A percentile compares a stretch with the other conserved stretches of the same genome.
Evolutionary conservation across 2,113 vertebrate species (phyloP).

Genomic region (Macaca mulatta): DNA sequence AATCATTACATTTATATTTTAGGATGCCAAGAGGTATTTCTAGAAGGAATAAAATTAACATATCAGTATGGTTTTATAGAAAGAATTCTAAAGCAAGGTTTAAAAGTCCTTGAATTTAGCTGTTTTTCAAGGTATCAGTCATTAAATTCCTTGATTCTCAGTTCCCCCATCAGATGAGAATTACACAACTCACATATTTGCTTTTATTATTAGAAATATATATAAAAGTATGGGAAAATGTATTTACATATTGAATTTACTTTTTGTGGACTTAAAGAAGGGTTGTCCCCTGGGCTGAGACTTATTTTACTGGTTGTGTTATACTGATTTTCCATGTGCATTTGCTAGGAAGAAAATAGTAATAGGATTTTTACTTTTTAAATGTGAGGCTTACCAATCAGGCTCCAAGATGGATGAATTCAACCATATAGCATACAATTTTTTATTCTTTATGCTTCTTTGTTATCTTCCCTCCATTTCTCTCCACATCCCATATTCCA

Average conservation of each 20-base stretch:
- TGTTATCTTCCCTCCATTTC: not conserved
- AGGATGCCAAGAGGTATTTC: not conserved
- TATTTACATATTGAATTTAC: constrained; percentile 11
- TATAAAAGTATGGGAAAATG: not conserved
- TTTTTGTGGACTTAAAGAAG: constrained; percentile 51
- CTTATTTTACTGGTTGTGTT: constrained; percentile 72
- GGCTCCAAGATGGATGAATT: constrained; percentile 64
- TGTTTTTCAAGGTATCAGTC: not conserved
- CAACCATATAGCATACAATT: not conserved
- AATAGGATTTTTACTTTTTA: constrained; percentile 77
- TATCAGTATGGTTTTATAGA: not conserved
- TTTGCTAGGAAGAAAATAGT: constrained; percentile 78
- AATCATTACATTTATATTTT: not conserved
- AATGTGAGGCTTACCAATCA: constrained; percentile 70
- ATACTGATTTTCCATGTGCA: constrained; percentile 62
- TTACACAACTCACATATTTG: not conserved
- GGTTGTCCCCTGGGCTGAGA: constrained; percentile 44
- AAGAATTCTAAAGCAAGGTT: not conserved
- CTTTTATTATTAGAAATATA: not conserved
- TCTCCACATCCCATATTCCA: not conserved
- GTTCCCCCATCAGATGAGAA: not conserved
- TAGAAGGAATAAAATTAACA: constrained; percentile 41
- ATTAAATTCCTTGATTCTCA: not conserved
- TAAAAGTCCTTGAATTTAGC: not conserved
- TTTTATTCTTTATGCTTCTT: not conserved